phyloP scores from a whole-genome alignment of 2,113 vertebrate species.

The Emydocephalus ijimae region DNA sequence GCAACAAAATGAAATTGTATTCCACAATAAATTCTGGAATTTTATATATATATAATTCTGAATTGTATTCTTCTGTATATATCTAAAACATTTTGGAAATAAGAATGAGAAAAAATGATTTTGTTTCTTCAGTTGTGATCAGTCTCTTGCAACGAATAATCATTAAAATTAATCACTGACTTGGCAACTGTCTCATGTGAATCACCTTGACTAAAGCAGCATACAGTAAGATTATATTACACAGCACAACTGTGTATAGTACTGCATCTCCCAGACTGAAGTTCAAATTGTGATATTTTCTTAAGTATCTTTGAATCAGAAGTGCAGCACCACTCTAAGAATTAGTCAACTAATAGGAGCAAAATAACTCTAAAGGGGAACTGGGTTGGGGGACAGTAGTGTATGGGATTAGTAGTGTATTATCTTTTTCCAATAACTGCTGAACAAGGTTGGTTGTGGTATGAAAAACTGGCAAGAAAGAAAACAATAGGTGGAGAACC shows the following conservation, averaged over 20 bases:
- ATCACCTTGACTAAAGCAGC: not conserved
- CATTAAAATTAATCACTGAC: not conserved
- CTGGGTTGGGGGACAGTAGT: not conserved
- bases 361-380: not conserved
- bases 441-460: not conserved
- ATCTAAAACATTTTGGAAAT: not conserved
- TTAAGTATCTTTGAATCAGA: not conserved
- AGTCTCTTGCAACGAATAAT: not conserved
- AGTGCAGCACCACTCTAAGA: not conserved
- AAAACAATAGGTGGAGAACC: not conserved
- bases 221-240: not conserved
- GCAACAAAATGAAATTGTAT: not conserved
- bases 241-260: not conserved
- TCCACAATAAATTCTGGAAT: not conserved
- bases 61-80: not conserved
- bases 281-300: not conserved
- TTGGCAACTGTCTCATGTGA: not conserved
- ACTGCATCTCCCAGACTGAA: not conserved
- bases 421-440: not conserved
- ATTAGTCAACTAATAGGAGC: not conserved
- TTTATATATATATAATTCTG: too few relatives aligned
- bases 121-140: not conserved
- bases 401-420: not conserved
- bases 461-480: not conserved
- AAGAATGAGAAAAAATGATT: not conserved